Evolutionary conservation across 2,797 vertebrate genomes (phyloP).

Genomic region (Parauchenoglanis ngamensis): DNA sequence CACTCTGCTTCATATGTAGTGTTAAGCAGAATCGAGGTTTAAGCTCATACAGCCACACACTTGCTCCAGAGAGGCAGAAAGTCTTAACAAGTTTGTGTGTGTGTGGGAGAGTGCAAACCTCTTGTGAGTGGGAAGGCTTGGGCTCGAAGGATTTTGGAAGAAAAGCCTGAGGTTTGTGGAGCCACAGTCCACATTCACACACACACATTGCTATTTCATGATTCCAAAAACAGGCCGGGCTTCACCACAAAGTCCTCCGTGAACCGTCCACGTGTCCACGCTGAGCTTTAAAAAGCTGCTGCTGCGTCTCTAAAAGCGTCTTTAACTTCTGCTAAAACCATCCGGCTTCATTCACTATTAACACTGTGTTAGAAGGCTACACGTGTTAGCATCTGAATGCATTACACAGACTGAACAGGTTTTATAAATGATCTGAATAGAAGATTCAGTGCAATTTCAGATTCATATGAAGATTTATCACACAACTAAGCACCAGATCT

Average conservation of each 20-base stretch:
- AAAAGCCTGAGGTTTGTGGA: conserved; percentile 51
- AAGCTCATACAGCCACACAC: not conserved
- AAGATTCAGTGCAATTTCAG: not conserved
- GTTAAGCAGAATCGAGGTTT: not conserved
- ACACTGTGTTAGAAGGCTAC: not conserved
- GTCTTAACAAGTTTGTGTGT: not conserved
- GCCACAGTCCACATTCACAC: conserved; percentile 34
- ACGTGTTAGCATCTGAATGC: not conserved
- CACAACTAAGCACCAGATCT: not conserved
- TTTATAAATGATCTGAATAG: not conserved
- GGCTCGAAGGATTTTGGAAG: conserved; percentile 33
- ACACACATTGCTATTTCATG: conserved; percentile 30
- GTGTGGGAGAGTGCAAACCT: not conserved
- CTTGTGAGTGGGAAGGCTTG: conserved; percentile 36
- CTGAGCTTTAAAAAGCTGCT: conserved; percentile 30
- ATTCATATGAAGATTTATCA: not conserved
- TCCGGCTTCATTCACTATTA: not conserved
- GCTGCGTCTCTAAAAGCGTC: not conserved
- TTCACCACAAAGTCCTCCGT: conserved; percentile 35
- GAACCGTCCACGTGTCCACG: conserved; percentile 49
- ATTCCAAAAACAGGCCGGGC: conserved; percentile 42
- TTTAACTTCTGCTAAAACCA: not conserved
- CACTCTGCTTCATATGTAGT: not conserved
- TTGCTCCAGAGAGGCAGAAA: not conserved
- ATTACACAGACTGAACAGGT: not conserved